A percentile compares a stretch with the other conserved stretches of the same genome.
Conservation (phyloP, 2,888 invertebrate species). For the Eupelmus urozonus region DNA sequence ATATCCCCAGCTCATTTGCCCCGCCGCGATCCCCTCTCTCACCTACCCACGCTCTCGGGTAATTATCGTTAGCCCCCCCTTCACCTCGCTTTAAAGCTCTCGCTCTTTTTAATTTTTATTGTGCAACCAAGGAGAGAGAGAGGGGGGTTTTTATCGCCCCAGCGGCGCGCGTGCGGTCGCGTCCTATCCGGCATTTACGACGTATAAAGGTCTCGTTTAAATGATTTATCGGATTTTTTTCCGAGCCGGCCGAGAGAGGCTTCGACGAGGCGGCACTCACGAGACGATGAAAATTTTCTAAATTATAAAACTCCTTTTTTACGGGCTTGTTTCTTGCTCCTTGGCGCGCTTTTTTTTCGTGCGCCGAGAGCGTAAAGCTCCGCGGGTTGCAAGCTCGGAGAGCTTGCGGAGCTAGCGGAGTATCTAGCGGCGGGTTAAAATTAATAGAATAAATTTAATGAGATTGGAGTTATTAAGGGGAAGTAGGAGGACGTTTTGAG, state of each 20-base stretch:
- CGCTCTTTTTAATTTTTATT: slow-evolving; percentile 45
- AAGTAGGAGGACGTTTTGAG: no score
- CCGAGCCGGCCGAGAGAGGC: background rate
- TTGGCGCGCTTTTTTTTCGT: no score
- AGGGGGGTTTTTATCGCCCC: slow-evolving; percentile 11
- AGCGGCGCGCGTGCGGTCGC: background rate
- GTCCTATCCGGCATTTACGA: slow-evolving; percentile 18
- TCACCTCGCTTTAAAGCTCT: background rate
- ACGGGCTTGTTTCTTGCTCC: no score
- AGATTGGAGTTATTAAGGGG: background rate
- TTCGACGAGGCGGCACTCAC: background rate
- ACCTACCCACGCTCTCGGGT: slow-evolving; percentile 13
- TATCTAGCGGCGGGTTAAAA: background rate
- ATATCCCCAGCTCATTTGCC: slow-evolving; percentile 42
- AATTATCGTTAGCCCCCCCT: slow-evolving; percentile 44
- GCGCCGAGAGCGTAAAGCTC: no score
- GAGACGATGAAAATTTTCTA: background rate
- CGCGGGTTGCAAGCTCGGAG: no score
- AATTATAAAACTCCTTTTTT: slow-evolving; percentile 16
- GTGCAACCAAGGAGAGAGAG: background rate
- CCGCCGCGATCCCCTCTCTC: slow-evolving; percentile 27
- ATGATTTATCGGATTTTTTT: slow-evolving; percentile 44
- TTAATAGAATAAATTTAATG: slow-evolving; percentile 2
- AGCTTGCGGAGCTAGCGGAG: no score
- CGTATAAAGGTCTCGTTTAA: slow-evolving; percentile 37